Percentiles rank a stretch among this genome's conserved stretches.
Conservation (phyloP, 2,113 vertebrate genomes). For the Aptenodytes forsteri region DNA sequence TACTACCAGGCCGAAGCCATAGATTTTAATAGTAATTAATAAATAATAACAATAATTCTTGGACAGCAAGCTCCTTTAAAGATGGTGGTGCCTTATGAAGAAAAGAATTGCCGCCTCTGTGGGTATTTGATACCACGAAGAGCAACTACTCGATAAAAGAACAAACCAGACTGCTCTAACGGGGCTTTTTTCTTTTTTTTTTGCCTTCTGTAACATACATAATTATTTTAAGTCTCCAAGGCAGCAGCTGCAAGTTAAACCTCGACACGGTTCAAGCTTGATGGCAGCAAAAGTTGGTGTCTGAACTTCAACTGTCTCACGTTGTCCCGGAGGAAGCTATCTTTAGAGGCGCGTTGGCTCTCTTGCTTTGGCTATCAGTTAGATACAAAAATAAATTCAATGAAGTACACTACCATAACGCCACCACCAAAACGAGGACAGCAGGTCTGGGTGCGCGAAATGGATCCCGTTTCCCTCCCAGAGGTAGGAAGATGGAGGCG, state of each 20-base stretch:
- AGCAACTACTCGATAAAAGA: neutral
- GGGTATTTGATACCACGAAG: neutral
- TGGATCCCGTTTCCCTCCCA: neutral
- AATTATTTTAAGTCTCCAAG: neutral
- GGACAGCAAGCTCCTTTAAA: neutral
- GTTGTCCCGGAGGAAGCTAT: neutral
- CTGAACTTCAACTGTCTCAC: neutral
- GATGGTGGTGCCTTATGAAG: neutral
- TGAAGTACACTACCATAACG: neutral
- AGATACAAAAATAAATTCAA: neutral
- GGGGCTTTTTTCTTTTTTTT: neutral
- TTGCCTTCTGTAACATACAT: fast-evolving
- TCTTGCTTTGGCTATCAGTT: neutral
- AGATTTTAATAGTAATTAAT: neutral
- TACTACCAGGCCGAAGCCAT: neutral
- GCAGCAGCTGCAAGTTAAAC: neutral
- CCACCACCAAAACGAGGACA: too few species aligned
- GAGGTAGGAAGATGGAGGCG: too few species aligned
- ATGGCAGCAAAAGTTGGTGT: too few species aligned
- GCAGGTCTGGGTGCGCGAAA: fast-evolving
- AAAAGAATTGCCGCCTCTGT: neutral
- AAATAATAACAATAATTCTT: neutral
- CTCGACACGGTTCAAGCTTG: too few species aligned
- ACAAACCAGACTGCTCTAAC: neutral
- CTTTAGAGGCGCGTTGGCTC: neutral